Percentiles rank a stretch among this genome's conserved stretches.
Conservation (phyloP, 2,888 invertebrate species). For the Lasiommata megera region DNA sequence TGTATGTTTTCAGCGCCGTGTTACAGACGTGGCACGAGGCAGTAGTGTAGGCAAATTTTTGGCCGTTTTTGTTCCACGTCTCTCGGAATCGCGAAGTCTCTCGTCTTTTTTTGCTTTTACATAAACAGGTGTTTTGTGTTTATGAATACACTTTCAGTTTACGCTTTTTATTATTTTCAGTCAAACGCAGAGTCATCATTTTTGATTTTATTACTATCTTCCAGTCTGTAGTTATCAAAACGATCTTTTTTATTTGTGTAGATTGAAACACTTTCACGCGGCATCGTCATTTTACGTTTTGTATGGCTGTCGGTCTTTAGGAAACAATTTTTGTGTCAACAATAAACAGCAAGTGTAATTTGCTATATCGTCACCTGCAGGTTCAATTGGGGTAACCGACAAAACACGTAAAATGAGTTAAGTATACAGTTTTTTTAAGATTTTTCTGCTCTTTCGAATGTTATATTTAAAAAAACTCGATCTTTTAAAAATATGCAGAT, state of each 20-base stretch:
- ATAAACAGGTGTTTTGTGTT: constrained; percentile 11
- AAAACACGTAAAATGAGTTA: no score
- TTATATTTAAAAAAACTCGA: no score
- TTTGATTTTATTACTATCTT: not conserved
- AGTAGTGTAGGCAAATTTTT: constrained; percentile 3
- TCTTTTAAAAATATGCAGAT: no score
- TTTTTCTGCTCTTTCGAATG: no score
- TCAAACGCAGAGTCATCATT: not conserved
- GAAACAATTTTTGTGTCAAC: no score
- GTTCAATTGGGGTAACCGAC: no score
- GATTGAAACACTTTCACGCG: not conserved
- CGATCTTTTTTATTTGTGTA: not conserved
- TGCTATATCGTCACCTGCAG: no score
- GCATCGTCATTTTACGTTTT: no score
- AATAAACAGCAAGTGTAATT: no score
- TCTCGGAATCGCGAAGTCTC: constrained; percentile 5
- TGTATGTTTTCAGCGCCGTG: not conserved
- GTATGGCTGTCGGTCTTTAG: no score
- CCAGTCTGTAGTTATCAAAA: not conserved
- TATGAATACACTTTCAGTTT: constrained; percentile 2
- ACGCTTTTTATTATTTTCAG: not conserved
- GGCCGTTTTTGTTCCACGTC: constrained; percentile 9
- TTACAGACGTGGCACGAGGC: not conserved
- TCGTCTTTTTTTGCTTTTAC: not conserved
- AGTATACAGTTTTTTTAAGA: no score